Percentiles rank a stretch among this genome's conserved stretches.
Conservation (phyloP, 2,888 invertebrate species). For the Tethea ocularis region DNA sequence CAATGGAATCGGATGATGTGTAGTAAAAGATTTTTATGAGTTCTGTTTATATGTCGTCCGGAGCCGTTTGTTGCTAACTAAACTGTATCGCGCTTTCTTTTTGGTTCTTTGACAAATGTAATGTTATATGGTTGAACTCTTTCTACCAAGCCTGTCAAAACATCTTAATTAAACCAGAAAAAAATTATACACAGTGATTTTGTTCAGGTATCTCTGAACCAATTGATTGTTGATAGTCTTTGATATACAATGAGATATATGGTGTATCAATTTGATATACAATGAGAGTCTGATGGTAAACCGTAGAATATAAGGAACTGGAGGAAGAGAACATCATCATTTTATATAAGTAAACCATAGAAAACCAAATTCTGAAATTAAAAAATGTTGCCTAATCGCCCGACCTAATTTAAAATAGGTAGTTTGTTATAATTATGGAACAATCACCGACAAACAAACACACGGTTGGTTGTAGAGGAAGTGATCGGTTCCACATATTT, state of each 20-base stretch:
- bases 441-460: slow-evolving; percentile 15
- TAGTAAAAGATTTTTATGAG: not conserved
- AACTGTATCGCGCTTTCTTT: not conserved
- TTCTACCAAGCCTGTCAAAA: too few species aligned
- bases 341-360: too few species aligned
- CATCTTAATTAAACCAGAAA: too few species aligned
- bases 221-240: not conserved
- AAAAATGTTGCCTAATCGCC: not conserved
- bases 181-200: too few species aligned
- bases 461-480: slow-evolving; percentile 42
- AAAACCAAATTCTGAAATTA: not conserved
- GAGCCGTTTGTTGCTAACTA: not conserved
- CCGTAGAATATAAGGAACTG: not conserved
- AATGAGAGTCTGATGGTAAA: not conserved
- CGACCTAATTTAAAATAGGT: slow-evolving; percentile 25
- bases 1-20: not conserved
- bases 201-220: too few species aligned
- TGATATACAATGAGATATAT: not conserved
- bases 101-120: not conserved
- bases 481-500: slow-evolving; percentile 46
- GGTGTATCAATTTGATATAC: not conserved
- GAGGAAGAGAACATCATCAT: not conserved
- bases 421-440: slow-evolving; percentile 31
- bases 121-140: not conserved
- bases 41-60: not conserved